These are phyloP conservation scores for Sclerodermus sp. DNA, from an alignment of 2,888 invertebrate genomes.

Conservation along the genomic window DNA sequence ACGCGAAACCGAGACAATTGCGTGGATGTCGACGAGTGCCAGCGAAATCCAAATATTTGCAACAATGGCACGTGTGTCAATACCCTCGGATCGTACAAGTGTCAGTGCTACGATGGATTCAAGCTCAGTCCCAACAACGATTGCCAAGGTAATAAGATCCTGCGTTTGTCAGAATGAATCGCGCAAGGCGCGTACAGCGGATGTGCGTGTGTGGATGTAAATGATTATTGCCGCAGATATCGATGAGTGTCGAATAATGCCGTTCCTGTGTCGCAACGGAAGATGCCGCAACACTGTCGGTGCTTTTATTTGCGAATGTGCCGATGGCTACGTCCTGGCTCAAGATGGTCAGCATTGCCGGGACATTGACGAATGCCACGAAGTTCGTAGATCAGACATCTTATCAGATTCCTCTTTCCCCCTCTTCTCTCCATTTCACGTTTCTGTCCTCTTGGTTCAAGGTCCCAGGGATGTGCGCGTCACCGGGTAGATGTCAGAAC, in stretches of 20 bases:
- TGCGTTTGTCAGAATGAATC: no score
- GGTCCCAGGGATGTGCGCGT: slow-evolving; percentile 64
- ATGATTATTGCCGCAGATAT: no score
- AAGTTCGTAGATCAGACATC: slow-evolving; percentile 59
- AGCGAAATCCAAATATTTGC: slow-evolving; percentile 72
- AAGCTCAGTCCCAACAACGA: slow-evolving; percentile 77
- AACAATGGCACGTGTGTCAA: slow-evolving; percentile 79
- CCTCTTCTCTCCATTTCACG: no score
- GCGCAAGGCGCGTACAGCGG: no score
- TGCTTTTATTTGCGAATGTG: slow-evolving; percentile 80
- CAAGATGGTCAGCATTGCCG: slow-evolving; percentile 77
- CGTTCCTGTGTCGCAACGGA: slow-evolving; percentile 83
- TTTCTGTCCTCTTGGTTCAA: no score
- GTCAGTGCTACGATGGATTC: slow-evolving; percentile 76
- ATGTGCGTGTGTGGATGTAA: no score
- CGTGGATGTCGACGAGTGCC: slow-evolving; percentile 74
- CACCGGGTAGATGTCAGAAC: slow-evolving; percentile 69
- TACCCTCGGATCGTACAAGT: slow-evolving; percentile 70
- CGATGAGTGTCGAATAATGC: slow-evolving; percentile 82
- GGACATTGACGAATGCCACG: slow-evolving; percentile 77
- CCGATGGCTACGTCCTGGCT: slow-evolving; percentile 74
- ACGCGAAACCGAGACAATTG: slow-evolving; percentile 68
- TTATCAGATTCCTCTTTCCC: no score
- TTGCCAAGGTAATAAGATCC: slow-evolving; percentile 55
- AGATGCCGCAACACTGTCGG: slow-evolving; percentile 79